Conservation (phyloP, 2,113 vertebrate genomes). For the Pionites leucogaster region DNA sequence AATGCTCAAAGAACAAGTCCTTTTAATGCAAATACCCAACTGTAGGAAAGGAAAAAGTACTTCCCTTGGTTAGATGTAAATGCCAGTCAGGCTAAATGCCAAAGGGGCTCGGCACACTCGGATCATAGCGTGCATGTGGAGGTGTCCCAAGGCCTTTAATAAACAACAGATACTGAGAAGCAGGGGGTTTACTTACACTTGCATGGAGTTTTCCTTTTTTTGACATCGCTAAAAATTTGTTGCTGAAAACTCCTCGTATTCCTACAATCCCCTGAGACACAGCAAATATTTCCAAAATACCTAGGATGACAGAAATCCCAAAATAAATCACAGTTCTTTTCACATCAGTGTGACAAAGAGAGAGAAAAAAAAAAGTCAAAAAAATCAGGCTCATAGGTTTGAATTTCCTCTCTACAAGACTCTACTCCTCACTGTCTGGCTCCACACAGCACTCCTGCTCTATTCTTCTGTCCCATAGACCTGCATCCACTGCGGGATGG, state of each 20-base stretch:
- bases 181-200: slow-evolving; percentile 85
- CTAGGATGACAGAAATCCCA: slow-evolving; percentile 88
- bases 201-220: slow-evolving; percentile 95
- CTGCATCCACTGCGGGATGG: neutral
- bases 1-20: neutral
- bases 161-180: slow-evolving; percentile 21
- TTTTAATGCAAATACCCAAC: neutral
- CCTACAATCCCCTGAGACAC: slow-evolving; percentile 97
- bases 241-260: slow-evolving; percentile 97
- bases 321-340: slow-evolving; percentile 78
- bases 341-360: slow-evolving; percentile 45
- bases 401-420: neutral
- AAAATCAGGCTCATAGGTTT: neutral
- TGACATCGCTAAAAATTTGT: slow-evolving; percentile 98
- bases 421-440: neutral
- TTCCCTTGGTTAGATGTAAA: neutral
- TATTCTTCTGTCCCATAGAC: neutral
- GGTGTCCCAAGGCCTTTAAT: slow-evolving; percentile 9
- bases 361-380: neutral
- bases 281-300: slow-evolving; percentile 98
- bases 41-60: neutral
- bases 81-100: neutral
- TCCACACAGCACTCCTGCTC: neutral
- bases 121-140: neutral
- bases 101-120: rapidly evolving